phyloP scores from a whole-genome alignment of 2,113 vertebrate species.

The Oreocharis arfaki region DNA sequence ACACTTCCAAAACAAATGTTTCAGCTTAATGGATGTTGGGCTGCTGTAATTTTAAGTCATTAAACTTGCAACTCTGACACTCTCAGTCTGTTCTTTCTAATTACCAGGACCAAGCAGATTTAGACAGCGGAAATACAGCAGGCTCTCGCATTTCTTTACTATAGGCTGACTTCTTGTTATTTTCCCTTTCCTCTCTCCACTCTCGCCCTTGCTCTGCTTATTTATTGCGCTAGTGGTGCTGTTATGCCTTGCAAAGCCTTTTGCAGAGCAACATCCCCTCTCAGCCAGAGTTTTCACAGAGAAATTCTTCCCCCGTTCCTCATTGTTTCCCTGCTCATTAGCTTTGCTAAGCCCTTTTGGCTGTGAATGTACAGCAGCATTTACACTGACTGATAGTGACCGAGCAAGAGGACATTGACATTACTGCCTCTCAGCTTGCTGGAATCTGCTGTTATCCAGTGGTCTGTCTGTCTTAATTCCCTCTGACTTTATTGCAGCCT shows the following conservation, averaged over 20 bases:
- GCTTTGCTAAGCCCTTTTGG: conserved; percentile 38
- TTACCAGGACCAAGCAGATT: conserved; percentile 47
- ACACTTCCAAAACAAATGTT: conserved; percentile 38
- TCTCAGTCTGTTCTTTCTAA: conserved; percentile 55
- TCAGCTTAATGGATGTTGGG: conserved; percentile 21
- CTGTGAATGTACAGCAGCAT: not conserved
- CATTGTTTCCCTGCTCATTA: conserved; percentile 34
- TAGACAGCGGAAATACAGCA: conserved; percentile 1
- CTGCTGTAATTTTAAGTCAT: conserved; percentile 58
- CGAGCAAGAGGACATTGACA: not conserved
- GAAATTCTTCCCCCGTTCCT: not conserved
- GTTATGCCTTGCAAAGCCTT: conserved; percentile 50
- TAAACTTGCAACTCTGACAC: conserved; percentile 54
- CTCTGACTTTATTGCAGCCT: not conserved
- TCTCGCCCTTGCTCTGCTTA: not conserved
- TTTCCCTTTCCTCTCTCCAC: not conserved
- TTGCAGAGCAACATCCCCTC: not conserved
- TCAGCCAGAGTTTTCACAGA: conserved; percentile 41
- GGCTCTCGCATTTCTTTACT: not conserved
- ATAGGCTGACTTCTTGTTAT: not conserved
- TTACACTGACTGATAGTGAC: conserved; percentile 3
- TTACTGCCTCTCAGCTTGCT: not conserved
- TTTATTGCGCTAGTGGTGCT: conserved; percentile 3
- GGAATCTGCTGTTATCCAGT: not conserved
- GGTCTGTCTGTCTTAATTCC: not conserved